Evolutionary conservation across 1,140 invertebrate genomes (phyloP), one percentile per base, ranked within the genome.

Genomic region (Drosophila arizonae): DNA sequence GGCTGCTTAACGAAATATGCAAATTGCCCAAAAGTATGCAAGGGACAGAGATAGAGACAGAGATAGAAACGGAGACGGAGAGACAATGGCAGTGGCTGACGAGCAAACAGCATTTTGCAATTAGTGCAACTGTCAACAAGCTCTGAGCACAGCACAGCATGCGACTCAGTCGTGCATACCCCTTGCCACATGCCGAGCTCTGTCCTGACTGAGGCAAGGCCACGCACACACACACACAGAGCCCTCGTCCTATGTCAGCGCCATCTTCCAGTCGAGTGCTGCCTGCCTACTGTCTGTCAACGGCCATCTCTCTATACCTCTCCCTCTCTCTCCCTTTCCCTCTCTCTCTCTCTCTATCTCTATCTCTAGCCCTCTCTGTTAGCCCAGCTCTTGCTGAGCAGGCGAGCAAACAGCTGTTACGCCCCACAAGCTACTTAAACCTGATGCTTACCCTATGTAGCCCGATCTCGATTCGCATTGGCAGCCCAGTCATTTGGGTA

Each of bases 101-200:
- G 57, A 78, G 55, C 72, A 87, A 87, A 85, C 81, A 86, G 82
- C 78, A 81, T 86, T 86, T 87, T 69, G 81, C 82, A 86, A 87
- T 86, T 86, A 86, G 81, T 86, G 81, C 82, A 86, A 86, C 82
- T 87, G 81, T 86, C 81, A 87, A 81, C 81, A 81, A 41, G 65
- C 39, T 26, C 61, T 50, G 52, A 60, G 63, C 69, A 58, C 43
- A 58, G 63, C 51, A 62, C 51, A 63, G 63, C 51, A 41, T 57
- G 50, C 33, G 26, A 8, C 63, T 15, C 39, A 71, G 24, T 51
- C 66, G 41, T 62, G 36, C 43, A 51, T 43, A 24, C 46, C 36
- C 67, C 43, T 26, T 39, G 9, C 21, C 24, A 52, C 65, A 36
- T 21, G 6, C 51, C 56, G 10, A 33, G 36, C 36, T 39, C 15